Evolutionary conservation across 1,140 invertebrate species (phyloP).

Genomic region (Atta texana): DNA sequence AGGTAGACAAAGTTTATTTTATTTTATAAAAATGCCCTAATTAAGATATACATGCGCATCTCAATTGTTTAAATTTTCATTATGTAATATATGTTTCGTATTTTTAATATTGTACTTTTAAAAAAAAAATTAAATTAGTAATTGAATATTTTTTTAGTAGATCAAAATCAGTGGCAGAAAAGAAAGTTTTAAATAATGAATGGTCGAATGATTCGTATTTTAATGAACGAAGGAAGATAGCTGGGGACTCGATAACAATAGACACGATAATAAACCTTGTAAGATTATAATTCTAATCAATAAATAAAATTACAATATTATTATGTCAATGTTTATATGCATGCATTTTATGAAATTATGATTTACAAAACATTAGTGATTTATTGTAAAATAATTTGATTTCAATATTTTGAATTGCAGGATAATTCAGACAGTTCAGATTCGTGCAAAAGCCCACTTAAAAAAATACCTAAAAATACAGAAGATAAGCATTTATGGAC

Average conservation of each 20-base stretch:
- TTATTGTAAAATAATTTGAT: background rate
- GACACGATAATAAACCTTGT: conserved; percentile 65
- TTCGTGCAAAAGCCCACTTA: background rate
- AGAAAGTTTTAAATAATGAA: background rate
- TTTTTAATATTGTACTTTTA: background rate
- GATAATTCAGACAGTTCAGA: conserved; percentile 64
- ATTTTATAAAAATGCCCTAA: background rate
- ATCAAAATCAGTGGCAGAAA: conserved; percentile 16
- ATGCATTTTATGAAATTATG: background rate
- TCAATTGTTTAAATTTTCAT: background rate
- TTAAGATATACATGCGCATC: background rate
- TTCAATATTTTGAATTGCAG: conserved; percentile 40
- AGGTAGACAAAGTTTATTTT: conserved; percentile 54
- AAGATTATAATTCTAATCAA: conserved; percentile 37
- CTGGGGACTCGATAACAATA: conserved; percentile 21
- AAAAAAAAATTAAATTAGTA: background rate
- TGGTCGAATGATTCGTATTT: background rate
- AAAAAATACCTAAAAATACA: background rate
- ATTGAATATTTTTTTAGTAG: conserved; percentile 55
- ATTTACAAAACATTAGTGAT: conserved; percentile 8
- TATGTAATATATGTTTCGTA: background rate
- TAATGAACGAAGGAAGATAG: background rate
- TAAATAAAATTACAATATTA: background rate
- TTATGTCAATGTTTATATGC: background rate
- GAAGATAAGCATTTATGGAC: conserved; percentile 7